Base-by-base conservation (phyloP, 2,797 vertebrate species). In the Spinibarbus caldwelli region DNA sequence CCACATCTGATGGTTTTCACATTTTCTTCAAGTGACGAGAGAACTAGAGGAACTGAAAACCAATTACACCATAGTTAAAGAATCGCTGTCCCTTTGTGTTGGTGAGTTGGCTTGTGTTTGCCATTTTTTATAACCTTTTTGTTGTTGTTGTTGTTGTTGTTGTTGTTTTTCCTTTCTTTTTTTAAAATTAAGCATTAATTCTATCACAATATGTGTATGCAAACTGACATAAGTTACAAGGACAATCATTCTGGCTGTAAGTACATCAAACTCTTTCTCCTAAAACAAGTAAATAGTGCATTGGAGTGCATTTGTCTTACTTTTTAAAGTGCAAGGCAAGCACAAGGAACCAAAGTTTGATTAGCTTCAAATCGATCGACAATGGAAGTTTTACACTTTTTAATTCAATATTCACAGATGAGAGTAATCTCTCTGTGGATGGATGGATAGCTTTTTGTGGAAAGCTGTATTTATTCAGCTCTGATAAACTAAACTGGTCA, bases 381-480 rank as follows among this genome's bases (percentile, higher is more conserved):
- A 11, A 23, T 6, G 2, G 3, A 9, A 11, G 23, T n/a, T 57
- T n/a, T 57, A 57, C 54, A n/a, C 54, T n/a, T 26, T 11, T 3
- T 54, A 54, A 54, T 54, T 10, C 52, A 59, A 26, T 59, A 59
- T 59, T 59, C 4, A 26, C 57, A 59, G 57, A 4, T n/a, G 10
- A 26, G 57, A 4, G 4, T 26, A n/a, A 26, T 26, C 57, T 59
- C n/a, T 26, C 34, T 41, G 34, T 38, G 67, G 14, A 11, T 67
- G 17, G 76, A 9, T 73, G 83, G 83, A 75, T 4, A 52, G 52
- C 41, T 52, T 72, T 66, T 43, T 12, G 78, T 82, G 79, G 87
- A 85, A 89, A 89, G 88, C 86, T 76, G 88, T 34, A 82, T 38
- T 77, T 41, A 57, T 90, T 88, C 82, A 87, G 85, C 85, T 87